Evolutionary conservation across 1,140 invertebrate species (phyloP).

Genomic region (Dryas iulia): DNA sequence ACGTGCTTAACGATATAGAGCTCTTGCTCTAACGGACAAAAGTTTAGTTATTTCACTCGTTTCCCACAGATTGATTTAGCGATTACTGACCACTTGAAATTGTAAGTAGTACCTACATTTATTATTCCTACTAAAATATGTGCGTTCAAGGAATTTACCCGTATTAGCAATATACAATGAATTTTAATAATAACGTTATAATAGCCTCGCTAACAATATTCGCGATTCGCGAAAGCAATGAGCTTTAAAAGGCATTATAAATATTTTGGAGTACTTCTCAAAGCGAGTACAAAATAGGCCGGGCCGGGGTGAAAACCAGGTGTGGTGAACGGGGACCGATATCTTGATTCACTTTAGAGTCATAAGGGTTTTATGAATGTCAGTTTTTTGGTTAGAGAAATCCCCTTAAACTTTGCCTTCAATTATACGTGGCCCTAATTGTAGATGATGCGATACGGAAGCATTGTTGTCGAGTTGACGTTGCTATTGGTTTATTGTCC

Average conservation of each 20-base stretch:
- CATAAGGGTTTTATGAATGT: constrained; percentile 69
- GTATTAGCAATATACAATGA: constrained; percentile 32
- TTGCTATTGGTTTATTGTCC: constrained; percentile 65
- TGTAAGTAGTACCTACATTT: constrained; percentile 7
- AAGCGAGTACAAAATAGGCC: constrained; percentile 45
- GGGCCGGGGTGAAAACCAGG: constrained; percentile 69
- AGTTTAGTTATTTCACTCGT: not conserved
- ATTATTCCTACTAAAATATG: constrained; percentile 3
- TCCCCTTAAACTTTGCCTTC: constrained; percentile 69
- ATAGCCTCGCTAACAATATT: constrained; percentile 43
- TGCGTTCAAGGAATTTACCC: constrained; percentile 15
- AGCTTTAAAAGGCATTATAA: constrained; percentile 62
- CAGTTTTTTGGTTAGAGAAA: constrained; percentile 51
- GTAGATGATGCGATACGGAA: constrained; percentile 72
- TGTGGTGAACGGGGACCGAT: constrained; percentile 58
- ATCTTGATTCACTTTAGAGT: constrained; percentile 72
- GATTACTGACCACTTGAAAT: constrained; percentile 19
- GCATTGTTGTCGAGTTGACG: constrained; percentile 64
- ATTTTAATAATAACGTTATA: constrained; percentile 35
- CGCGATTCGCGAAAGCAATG: constrained; percentile 58
- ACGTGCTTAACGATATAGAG: not conserved
- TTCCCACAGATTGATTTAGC: constrained; percentile 10
- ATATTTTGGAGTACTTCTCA: constrained; percentile 59
- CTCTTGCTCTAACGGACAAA: not conserved
- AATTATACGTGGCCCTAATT: constrained; percentile 77